Evolutionary conservation across 2,888 invertebrate genomes (phyloP).

Genomic region (Macrophya annulata): DNA sequence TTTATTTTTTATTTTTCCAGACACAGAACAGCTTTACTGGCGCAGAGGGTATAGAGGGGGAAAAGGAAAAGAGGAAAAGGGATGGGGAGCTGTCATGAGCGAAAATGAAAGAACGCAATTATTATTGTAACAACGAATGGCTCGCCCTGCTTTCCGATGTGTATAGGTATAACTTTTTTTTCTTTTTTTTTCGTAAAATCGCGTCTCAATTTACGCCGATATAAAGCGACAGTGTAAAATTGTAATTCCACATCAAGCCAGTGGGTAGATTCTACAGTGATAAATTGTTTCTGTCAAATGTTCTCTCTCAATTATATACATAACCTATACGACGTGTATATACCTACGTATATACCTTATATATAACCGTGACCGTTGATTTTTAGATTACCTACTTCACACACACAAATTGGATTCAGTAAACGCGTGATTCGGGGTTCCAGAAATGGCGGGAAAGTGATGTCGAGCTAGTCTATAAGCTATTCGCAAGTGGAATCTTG

Average conservation of each 20-base stretch:
- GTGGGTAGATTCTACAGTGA: not conserved
- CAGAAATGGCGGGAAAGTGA: not conserved
- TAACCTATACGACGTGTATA: not conserved
- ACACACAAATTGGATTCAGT: not conserved
- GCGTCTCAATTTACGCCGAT: conserved; percentile 10
- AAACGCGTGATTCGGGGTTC: not conserved
- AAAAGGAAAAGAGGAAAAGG: not conserved
- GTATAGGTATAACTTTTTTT: not conserved
- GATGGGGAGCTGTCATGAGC: not conserved
- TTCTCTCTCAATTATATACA: conserved; percentile 6
- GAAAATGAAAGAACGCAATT: conserved; percentile 10
- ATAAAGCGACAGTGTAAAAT: conserved; percentile 12
- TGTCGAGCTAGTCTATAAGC: not conserved
- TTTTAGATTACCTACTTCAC: not conserved
- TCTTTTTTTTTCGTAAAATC: not conserved
- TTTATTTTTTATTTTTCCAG: not conserved
- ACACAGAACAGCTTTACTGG: not conserved
- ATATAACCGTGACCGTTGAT: not conserved
- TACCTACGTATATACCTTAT: no score
- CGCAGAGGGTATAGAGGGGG: not conserved
- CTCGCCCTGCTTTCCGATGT: conserved; percentile 2
- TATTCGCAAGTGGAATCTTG: conserved; percentile 22
- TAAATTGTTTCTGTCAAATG: conserved; percentile 9
- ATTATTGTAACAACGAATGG: conserved; percentile 10
- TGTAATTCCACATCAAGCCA: conserved; percentile 6